These are phyloP conservation scores for Pollachius pollachius DNA, from an alignment of 2,113 vertebrate species.

Conservation along the genomic window DNA sequence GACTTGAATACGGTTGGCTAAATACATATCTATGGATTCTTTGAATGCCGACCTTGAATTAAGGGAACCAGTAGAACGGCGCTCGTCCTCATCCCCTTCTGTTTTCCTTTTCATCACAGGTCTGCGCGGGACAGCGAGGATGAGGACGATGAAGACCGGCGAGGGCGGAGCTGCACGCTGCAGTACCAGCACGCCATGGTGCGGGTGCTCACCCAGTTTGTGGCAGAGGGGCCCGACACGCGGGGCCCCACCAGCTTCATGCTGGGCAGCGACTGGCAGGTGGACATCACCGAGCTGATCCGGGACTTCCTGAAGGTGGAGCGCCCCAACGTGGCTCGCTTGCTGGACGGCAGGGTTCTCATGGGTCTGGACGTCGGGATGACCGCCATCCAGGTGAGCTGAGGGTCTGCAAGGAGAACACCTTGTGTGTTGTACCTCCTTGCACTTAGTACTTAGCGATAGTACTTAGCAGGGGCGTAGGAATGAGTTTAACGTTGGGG, in stretches of 20 bases:
- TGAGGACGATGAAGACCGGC: conserved; percentile 89
- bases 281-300: conserved; percentile 90
- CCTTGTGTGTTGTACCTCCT: no score
- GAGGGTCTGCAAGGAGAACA: background rate
- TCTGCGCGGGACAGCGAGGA: conserved; percentile 88
- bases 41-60: no score
- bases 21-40: no score
- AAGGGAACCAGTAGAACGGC: no score
- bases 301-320: conserved; percentile 90
- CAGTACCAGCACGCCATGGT: conserved; percentile 92
- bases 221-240: conserved; percentile 80
- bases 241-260: conserved; percentile 82
- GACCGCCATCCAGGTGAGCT: conserved; percentile 88
- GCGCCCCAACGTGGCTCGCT: conserved; percentile 80
- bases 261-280: conserved; percentile 88
- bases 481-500: no score
- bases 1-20: no score
- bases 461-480: no score
- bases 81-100: background rate
- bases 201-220: conserved; percentile 89
- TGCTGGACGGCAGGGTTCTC: conserved; percentile 82
- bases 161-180: conserved; percentile 84
- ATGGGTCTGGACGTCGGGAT: conserved; percentile 86
- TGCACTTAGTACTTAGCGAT: no score
- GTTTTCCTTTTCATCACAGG: conserved; percentile 57